A percentile compares a stretch with the other conserved stretches of the same genome.
These are phyloP conservation scores for Hylaeus volcanicus DNA, from an alignment of 1,140 invertebrate genomes.

Conservation along the genomic window DNA sequence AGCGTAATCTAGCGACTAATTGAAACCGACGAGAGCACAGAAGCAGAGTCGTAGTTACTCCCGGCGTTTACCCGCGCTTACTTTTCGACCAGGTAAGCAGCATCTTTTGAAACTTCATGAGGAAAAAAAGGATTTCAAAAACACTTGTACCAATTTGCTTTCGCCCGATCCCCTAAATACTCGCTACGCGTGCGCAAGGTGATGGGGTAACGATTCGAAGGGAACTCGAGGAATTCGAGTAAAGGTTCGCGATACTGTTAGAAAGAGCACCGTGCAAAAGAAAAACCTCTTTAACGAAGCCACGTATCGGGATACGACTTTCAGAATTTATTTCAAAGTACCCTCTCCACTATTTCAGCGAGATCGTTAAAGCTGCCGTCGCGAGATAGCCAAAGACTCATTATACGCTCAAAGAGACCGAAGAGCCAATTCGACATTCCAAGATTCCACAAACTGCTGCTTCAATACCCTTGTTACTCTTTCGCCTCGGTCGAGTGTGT, in stretches of 20 bases:
- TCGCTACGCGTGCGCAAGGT: background rate
- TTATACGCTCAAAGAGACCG: background rate
- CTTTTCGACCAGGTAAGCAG: too few relatives aligned
- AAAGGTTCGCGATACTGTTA: background rate
- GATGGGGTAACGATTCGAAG: slow-evolving; percentile 22
- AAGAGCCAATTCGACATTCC: slow-evolving; percentile 15
- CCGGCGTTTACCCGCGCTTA: too few relatives aligned
- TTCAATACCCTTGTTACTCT: background rate
- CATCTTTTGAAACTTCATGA: too few relatives aligned
- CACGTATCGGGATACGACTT: slow-evolving; percentile 15
- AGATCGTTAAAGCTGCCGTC: slow-evolving; percentile 18
- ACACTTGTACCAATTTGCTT: background rate
- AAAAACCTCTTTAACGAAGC: slow-evolving; percentile 6
- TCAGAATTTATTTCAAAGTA: slow-evolving; percentile 39
- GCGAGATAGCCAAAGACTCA: background rate
- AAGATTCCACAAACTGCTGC: background rate
- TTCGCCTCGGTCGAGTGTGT: background rate
- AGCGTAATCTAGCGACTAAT: too few relatives aligned
- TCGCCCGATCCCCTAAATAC: background rate
- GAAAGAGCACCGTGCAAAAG: slow-evolving; percentile 5
- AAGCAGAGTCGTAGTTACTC: too few relatives aligned
- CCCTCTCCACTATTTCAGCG: slow-evolving; percentile 3
- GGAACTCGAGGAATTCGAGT: slow-evolving; percentile 24
- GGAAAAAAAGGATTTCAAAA: too few relatives aligned
- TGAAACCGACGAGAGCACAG: too few relatives aligned